Evolutionary conservation across 2,797 vertebrate species (phyloP).

Genomic region (Liparis tanakae): DNA sequence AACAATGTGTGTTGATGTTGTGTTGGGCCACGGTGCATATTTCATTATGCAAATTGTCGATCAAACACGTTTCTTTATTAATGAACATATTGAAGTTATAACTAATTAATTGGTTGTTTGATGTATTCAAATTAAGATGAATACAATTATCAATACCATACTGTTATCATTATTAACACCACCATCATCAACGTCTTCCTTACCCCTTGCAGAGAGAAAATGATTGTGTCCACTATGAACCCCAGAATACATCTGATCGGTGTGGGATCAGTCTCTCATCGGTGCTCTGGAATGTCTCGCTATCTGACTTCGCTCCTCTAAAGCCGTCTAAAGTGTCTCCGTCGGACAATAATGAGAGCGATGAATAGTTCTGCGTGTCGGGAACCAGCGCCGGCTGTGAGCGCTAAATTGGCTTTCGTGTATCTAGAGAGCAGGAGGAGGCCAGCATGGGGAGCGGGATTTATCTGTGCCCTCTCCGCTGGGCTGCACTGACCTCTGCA

Average conservation of each 20-base stretch:
- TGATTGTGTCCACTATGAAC: background rate
- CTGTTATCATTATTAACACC: background rate
- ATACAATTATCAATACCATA: background rate
- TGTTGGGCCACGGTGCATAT: background rate
- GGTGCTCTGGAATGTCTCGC: slow-evolving; percentile 27
- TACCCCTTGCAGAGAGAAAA: background rate
- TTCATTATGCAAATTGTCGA: background rate
- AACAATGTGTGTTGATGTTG: background rate
- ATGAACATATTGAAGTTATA: background rate
- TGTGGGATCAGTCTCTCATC: slow-evolving; percentile 44
- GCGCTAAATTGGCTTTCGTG: slow-evolving; percentile 69
- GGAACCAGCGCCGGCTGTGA: slow-evolving; percentile 51
- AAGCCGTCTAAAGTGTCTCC: slow-evolving; percentile 56
- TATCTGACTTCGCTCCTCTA: slow-evolving; percentile 40
- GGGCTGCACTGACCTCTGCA: slow-evolving; percentile 64
- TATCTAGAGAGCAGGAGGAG: slow-evolving; percentile 52
- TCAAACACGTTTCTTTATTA: background rate
- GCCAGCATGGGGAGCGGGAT: slow-evolving; percentile 11
- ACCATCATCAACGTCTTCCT: background rate
- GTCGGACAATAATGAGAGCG: slow-evolving; percentile 74
- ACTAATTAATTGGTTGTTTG: background rate
- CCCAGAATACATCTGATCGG: slow-evolving; percentile 17
- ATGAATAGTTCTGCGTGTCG: slow-evolving; percentile 70
- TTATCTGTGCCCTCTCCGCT: slow-evolving; percentile 53
- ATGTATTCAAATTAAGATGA: background rate